phyloP scores from a whole-genome alignment of 2,113 vertebrate genomes.

The Saimiri boliviensis region DNA sequence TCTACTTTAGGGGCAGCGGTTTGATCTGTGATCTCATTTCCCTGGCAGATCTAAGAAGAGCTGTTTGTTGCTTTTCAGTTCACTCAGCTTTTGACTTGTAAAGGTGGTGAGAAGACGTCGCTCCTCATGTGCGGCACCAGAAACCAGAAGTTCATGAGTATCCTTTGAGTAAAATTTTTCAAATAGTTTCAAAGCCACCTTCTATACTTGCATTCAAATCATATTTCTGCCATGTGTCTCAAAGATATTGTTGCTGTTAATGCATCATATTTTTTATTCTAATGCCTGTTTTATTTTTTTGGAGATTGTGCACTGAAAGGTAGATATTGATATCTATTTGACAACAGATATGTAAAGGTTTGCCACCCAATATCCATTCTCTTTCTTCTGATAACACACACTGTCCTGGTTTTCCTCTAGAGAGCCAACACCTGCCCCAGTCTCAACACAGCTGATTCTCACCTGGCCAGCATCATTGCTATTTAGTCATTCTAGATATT shows the following conservation, averaged over 20 bases:
- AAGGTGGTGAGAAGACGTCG: background rate
- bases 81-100: background rate
- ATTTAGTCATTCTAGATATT: accelerated
- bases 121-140: background rate
- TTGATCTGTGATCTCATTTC: background rate
- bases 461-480: accelerated
- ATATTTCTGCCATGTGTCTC: background rate
- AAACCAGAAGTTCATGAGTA: background rate
- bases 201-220: background rate
- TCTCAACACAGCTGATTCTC: background rate
- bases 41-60: background rate
- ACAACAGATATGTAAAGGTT: background rate
- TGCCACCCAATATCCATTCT: background rate
- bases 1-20: background rate
- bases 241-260: background rate
- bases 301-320: background rate
- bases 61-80: background rate
- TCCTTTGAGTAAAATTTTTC: background rate
- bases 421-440: too few relatives aligned
- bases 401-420: background rate
- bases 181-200: background rate
- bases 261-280: background rate
- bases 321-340: too few relatives aligned
- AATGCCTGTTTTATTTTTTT: background rate
- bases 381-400: background rate